Evolutionary conservation across 2,888 invertebrate species (phyloP), one percentile per base, ranked within the genome.

Genomic region (Torymus aiolomorphi): DNA sequence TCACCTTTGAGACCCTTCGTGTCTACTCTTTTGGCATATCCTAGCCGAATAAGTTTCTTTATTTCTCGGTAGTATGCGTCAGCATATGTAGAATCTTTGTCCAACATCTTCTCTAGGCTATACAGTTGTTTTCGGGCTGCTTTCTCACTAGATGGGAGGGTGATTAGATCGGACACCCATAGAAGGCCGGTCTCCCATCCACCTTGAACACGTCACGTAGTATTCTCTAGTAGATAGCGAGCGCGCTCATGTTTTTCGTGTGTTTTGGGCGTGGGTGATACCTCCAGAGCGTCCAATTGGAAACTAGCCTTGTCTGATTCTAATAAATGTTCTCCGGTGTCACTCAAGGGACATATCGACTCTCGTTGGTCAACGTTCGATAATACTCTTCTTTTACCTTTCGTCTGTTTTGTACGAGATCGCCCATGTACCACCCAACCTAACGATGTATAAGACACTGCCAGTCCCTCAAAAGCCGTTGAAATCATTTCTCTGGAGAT

Each of bases 61-160:
- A 76, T 67, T 51, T 76, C 67, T 8, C 18, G 10, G n/a, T 16
- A 51, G 31, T 76, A 67, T 2, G 56, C 12, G 2, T 54, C 20
- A 2, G 69, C 69, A 14, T 56, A 69, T 42, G 31, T 5, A 2
- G 69, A 13, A 11, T 80, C 78, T 11, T 52, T 57, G 52, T 42
- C 24, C 54, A 80, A 65, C 24, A 70, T 69, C 54, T 16, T 57
- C 18, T 80, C 80, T 10, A 80, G 16, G 10, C 56, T 63, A 0
- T 51, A 2, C 14, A 78, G 63, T 0, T 76, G 72, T 1, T 56
- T 20, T 1, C 54, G n/a, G 2, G 72, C 69, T 10, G 56, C 56
- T 13, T 13, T 12, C 16, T 18, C 14, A 12, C 20, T 20, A 13
- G 5, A 4, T 2, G 20, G n/a, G 4, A 10, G 14, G 13, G 67